Evolutionary conservation across 2,113 vertebrate genomes (phyloP).

Genomic region (Oryzias woworae): DNA sequence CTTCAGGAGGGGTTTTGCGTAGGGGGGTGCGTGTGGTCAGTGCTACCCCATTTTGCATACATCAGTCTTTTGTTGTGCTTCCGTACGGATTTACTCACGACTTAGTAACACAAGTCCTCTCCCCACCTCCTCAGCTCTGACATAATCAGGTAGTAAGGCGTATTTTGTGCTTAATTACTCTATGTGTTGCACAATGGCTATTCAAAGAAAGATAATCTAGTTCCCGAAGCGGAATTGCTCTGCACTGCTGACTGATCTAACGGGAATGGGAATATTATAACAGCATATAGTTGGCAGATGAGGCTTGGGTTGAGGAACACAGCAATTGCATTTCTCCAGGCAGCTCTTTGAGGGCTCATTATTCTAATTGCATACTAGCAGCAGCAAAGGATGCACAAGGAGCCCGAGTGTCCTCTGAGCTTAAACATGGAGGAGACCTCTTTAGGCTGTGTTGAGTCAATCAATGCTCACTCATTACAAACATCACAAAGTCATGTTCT

Average conservation of each 20-base stretch:
- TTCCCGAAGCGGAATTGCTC: conserved; percentile 74
- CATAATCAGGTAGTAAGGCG: conserved; percentile 73
- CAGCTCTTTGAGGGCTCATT: conserved; percentile 65
- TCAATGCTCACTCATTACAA: conserved; percentile 84
- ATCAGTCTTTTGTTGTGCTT: conserved; percentile 56
- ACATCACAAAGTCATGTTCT: conserved; percentile 81
- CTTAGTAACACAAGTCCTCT: conserved; percentile 26
- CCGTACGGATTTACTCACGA: conserved; percentile 18
- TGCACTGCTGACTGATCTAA: conserved; percentile 72
- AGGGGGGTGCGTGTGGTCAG: conserved; percentile 69
- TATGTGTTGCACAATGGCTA: conserved; percentile 73
- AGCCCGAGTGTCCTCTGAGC: conserved; percentile 44
- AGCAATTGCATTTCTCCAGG: conserved; percentile 56
- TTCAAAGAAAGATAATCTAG: conserved; percentile 74
- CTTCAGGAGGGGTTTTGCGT: conserved; percentile 70
- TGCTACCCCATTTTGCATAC: conserved; percentile 51
- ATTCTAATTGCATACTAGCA: conserved; percentile 68
- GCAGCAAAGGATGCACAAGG: conserved; percentile 39
- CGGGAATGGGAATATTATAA: conserved; percentile 58
- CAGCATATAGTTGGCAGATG: conserved; percentile 70
- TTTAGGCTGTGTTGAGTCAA: conserved; percentile 75
- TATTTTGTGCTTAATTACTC: conserved; percentile 81
- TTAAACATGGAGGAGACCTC: conserved; percentile 58
- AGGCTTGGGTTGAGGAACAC: conserved; percentile 55
- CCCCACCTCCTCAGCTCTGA: conserved; percentile 52